These are phyloP conservation scores for Flexamia atlantica DNA, from an alignment of 2,888 invertebrate genomes.

Conservation along the genomic window DNA sequence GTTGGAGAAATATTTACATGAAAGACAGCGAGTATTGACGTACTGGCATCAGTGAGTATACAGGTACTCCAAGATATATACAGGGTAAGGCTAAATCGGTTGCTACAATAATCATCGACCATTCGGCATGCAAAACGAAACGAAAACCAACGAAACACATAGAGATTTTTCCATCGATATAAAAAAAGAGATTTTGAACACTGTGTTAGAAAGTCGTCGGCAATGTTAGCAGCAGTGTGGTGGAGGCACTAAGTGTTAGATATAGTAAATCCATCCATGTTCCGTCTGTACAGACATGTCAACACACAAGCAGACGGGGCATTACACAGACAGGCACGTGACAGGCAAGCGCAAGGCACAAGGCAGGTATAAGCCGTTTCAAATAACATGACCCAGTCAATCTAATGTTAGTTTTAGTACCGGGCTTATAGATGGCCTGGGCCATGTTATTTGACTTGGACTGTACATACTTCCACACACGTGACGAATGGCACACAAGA, in stretches of 20 bases:
- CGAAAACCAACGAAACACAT: background rate
- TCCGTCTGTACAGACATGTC: conserved; percentile 69
- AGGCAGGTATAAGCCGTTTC: conserved; percentile 30
- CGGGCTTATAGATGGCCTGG: too few species aligned
- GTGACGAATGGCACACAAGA: too few species aligned
- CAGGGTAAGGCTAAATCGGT: conserved; percentile 43
- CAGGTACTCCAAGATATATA: conserved; percentile 50
- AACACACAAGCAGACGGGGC: conserved; percentile 61
- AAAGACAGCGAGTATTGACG: conserved; percentile 29
- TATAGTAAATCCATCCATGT: conserved; percentile 69
- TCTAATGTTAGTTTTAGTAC: too few species aligned
- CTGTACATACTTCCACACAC: too few species aligned
- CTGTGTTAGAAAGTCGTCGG: conserved; percentile 44
- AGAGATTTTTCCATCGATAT: conserved; percentile 5
- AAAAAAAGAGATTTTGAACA: conserved; percentile 31
- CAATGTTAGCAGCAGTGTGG: conserved; percentile 18
- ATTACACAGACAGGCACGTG: conserved; percentile 22
- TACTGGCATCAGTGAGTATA: conserved; percentile 24
- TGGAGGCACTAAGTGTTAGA: conserved; percentile 65
- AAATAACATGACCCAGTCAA: too few species aligned
- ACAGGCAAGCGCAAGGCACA: conserved; percentile 40
- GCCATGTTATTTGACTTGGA: too few species aligned
- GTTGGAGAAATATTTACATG: conserved; percentile 23
- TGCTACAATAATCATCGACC: conserved; percentile 1
- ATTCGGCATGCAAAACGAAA: conserved; percentile 48